These are phyloP conservation scores for Mormyrus iriodes DNA, from an alignment of 2,113 vertebrate species.

Conservation along the genomic window DNA sequence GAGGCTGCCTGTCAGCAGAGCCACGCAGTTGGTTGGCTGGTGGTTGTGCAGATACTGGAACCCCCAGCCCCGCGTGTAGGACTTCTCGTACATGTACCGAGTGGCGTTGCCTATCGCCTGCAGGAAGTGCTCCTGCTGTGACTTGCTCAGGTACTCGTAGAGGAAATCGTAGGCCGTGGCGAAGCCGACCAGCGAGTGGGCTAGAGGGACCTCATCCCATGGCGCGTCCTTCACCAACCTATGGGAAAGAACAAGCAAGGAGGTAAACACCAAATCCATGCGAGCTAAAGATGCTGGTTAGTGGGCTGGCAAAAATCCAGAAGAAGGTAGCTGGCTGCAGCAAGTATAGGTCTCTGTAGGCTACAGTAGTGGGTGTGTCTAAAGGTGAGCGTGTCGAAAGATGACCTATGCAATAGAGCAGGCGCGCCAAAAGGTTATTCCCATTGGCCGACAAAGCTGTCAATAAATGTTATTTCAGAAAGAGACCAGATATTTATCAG, in stretches of 20 bases:
- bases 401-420: background rate
- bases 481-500: background rate
- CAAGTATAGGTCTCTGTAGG: background rate
- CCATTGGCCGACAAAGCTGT: background rate
- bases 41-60: slow-evolving; percentile 98
- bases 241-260: background rate
- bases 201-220: slow-evolving; percentile 93
- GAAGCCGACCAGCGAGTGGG: slow-evolving; percentile 92
- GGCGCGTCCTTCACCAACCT: slow-evolving; percentile 98
- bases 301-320: background rate
- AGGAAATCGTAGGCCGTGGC: slow-evolving; percentile 96
- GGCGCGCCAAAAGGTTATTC: background rate
- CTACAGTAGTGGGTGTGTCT: background rate
- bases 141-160: slow-evolving; percentile 80
- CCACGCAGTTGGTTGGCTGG: slow-evolving; percentile 97
- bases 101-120: slow-evolving; percentile 92
- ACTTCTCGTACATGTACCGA: slow-evolving; percentile 89
- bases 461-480: background rate
- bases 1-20: slow-evolving; percentile 87
- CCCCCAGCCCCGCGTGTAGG: slow-evolving; percentile 88
- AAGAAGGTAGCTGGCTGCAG: background rate
- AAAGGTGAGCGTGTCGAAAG: background rate
- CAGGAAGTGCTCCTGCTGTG: slow-evolving; percentile 84
- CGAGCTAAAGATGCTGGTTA: background rate
- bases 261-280: background rate